Percentiles rank a stretch among this genome's conserved stretches.
These are phyloP conservation scores for Dexiosoma caninum DNA, from an alignment of 2,888 invertebrate species.

Conservation along the genomic window DNA sequence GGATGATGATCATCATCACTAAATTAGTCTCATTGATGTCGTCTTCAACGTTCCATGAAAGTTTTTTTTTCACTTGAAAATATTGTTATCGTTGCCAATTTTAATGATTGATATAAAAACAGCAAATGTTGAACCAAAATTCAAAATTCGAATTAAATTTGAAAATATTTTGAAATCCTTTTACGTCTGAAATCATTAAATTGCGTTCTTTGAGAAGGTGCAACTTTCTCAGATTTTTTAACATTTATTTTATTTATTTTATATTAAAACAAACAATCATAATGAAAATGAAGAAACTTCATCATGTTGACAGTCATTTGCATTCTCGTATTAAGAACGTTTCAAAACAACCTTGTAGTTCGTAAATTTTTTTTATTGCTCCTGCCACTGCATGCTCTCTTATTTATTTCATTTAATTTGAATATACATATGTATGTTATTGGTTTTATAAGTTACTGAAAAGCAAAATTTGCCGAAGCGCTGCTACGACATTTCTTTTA, in stretches of 20 bases:
- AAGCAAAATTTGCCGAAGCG: background rate
- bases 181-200: background rate
- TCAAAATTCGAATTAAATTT: background rate
- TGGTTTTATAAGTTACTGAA: background rate
- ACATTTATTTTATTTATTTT: background rate
- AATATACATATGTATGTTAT: background rate
- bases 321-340: background rate
- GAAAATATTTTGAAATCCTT: background rate
- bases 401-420: constrained; percentile 3
- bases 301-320: background rate
- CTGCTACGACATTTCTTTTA: background rate
- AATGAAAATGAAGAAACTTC: background rate
- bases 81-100: constrained; percentile 12
- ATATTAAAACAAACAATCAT: background rate
- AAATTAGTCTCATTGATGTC: constrained; percentile 28
- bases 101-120: constrained; percentile 19
- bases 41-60: constrained; percentile 7
- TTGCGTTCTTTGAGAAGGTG: background rate
- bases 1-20: background rate
- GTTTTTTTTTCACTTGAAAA: background rate
- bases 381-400: background rate
- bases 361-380: background rate
- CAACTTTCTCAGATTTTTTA: background rate
- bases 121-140: constrained; percentile 11
- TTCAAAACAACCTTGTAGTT: background rate